A percentile compares a stretch with the other conserved stretches of the same genome.
These are phyloP conservation scores for Augiades crinisus DNA, from an alignment of 2,888 invertebrate genomes.

Conservation along the genomic window DNA sequence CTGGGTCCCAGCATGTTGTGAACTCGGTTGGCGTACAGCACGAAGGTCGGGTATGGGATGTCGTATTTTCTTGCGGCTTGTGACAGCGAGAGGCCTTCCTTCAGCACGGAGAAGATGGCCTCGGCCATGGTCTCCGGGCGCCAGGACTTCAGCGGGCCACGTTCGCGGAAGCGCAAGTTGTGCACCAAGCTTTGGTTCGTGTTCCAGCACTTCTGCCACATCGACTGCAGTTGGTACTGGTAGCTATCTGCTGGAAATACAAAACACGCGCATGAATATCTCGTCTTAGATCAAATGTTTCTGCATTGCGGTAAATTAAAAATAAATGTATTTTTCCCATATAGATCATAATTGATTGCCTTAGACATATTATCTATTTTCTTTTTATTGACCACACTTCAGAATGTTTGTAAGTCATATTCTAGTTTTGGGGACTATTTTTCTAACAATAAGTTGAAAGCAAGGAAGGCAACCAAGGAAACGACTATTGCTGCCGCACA, in stretches of 20 bases:
- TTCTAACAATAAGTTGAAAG: too few species aligned
- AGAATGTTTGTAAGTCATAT: too few species aligned
- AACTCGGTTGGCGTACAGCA: constrained; percentile 94
- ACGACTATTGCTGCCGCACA: too few species aligned
- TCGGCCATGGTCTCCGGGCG: constrained; percentile 97
- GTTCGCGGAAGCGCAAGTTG: constrained; percentile 94
- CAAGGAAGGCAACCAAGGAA: too few species aligned
- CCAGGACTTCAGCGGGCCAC: constrained; percentile 96
- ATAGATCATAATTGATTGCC: too few species aligned
- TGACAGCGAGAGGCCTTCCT: constrained; percentile 93
- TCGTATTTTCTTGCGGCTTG: constrained; percentile 97
- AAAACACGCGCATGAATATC: constrained; percentile 34
- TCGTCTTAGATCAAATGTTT: neutral
- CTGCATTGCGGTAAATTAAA: neutral
- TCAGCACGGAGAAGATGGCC: constrained; percentile 95
- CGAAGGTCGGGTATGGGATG: constrained; percentile 97
- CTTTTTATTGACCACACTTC: too few species aligned
- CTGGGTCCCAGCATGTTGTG: constrained; percentile 97
- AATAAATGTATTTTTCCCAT: too few species aligned
- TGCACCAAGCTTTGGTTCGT: constrained; percentile 95
- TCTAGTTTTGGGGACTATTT: too few species aligned
- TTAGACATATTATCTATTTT: too few species aligned
- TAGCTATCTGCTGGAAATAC: constrained; percentile 92
- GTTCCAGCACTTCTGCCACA: constrained; percentile 98
- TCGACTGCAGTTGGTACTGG: constrained; percentile 96